phyloP scores from a whole-genome alignment of 2,797 vertebrate genomes.

The Thripadectes ignobilis region DNA sequence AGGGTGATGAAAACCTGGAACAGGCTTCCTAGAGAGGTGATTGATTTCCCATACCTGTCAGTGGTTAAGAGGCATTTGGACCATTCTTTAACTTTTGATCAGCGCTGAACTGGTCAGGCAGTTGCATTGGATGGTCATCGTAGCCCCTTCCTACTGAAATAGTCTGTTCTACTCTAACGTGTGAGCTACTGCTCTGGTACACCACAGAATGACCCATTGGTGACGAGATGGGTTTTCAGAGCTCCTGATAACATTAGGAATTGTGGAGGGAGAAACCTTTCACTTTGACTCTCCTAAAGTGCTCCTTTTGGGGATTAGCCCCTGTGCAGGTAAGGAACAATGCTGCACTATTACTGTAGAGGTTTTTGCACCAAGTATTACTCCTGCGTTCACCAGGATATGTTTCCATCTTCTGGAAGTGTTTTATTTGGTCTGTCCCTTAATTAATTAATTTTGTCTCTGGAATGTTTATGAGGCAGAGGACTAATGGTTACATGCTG shows the following conservation, averaged over 20 bases:
- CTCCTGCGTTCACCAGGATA: neutral
- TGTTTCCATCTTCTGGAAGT: neutral
- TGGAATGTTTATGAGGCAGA: neutral
- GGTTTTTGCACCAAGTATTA: neutral
- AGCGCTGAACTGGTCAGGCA: neutral
- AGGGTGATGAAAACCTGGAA: neutral
- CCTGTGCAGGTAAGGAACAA: neutral
- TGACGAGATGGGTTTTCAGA: neutral
- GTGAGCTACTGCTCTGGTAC: neutral
- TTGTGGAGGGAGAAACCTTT: neutral
- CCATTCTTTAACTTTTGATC: neutral
- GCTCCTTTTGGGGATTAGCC: neutral
- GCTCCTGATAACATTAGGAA: neutral
- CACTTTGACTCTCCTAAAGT: neutral
- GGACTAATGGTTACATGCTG: neutral
- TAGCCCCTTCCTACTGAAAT: neutral
- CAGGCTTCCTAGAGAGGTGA: neutral
- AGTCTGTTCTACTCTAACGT: neutral
- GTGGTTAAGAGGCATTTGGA: neutral
- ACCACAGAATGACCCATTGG: rapidly evolving
- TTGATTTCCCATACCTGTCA: neutral
- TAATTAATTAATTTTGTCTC: neutral
- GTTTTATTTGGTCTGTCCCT: neutral
- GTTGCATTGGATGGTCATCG: neutral
- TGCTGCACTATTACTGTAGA: neutral